Percentiles rank a stretch among this genome's conserved stretches.
Conservation (phyloP, 1,140 invertebrate genomes). For the Sarcophaga peregrina region DNA sequence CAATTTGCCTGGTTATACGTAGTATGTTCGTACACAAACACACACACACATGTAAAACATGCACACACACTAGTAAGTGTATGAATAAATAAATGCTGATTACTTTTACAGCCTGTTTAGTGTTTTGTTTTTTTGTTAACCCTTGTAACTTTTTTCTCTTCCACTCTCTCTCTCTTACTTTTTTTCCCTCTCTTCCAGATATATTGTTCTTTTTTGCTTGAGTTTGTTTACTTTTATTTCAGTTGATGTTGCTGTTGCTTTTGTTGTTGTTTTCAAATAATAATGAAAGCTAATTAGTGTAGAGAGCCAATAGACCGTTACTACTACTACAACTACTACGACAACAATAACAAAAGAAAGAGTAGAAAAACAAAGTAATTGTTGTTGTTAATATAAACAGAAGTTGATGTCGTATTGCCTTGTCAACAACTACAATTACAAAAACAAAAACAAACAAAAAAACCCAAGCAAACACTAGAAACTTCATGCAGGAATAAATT, state of each 20-base stretch:
- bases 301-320: not conserved
- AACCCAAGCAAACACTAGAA: not conserved
- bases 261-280: not conserved
- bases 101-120: slow-evolving; percentile 4
- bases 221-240: not conserved
- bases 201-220: not conserved
- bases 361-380: too few relatives aligned
- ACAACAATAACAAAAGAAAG: too few relatives aligned
- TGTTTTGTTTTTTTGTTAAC: too few relatives aligned
- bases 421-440: not conserved
- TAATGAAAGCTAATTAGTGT: slow-evolving; percentile 15
- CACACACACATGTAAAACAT: too few relatives aligned
- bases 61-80: not conserved
- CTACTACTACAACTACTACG: not conserved
- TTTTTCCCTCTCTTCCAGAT: not conserved
- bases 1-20: too few relatives aligned
- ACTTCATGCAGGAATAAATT: too few relatives aligned
- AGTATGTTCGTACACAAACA: too few relatives aligned
- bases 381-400: not conserved
- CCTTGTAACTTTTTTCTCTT: not conserved
- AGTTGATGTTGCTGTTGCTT: too few relatives aligned
- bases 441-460: not conserved
- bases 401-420: slow-evolving; percentile 4
- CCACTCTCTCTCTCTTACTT: not conserved
- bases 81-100: slow-evolving; percentile 16